These are phyloP conservation scores for Halocaridina rubra DNA, from an alignment of 2,888 invertebrate species.

Conservation along the genomic window DNA sequence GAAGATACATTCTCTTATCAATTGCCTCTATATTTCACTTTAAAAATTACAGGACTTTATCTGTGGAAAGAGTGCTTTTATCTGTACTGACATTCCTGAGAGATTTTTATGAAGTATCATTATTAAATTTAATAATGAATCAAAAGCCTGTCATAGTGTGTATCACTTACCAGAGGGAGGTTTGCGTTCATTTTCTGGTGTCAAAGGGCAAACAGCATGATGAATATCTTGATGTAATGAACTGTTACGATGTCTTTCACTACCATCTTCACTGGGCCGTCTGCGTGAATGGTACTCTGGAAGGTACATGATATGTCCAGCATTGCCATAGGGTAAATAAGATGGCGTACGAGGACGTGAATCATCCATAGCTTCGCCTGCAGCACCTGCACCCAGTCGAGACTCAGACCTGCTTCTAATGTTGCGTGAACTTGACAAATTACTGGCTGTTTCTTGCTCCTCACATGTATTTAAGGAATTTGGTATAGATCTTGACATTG, in stretches of 20 bases:
- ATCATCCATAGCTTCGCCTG: not conserved
- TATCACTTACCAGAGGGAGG: slow-evolving; percentile 49
- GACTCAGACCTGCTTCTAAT: slow-evolving; percentile 40
- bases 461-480: slow-evolving; percentile 78
- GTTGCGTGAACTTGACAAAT: slow-evolving; percentile 37
- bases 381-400: slow-evolving; percentile 2
- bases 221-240: not conserved
- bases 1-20: too few relatives aligned
- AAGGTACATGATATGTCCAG: slow-evolving; percentile 78
- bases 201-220: not conserved
- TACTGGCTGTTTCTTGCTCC: slow-evolving; percentile 59
- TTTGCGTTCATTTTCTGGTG: slow-evolving; percentile 56
- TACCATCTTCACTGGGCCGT: slow-evolving; percentile 23
- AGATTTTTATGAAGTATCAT: too few relatives aligned
- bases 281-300: slow-evolving; percentile 71
- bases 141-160: too few relatives aligned
- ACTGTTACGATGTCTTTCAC: not conserved
- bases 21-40: too few relatives aligned
- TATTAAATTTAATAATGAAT: too few relatives aligned
- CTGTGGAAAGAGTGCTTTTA: too few relatives aligned
- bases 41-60: too few relatives aligned
- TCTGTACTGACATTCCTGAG: too few relatives aligned
- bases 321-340: slow-evolving; percentile 31
- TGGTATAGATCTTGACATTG: slow-evolving; percentile 83
- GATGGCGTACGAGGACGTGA: slow-evolving; percentile 39